These are phyloP conservation scores for Temnothorax ravouxi DNA, from an alignment of 2,888 invertebrate genomes.

Conservation along the genomic window DNA sequence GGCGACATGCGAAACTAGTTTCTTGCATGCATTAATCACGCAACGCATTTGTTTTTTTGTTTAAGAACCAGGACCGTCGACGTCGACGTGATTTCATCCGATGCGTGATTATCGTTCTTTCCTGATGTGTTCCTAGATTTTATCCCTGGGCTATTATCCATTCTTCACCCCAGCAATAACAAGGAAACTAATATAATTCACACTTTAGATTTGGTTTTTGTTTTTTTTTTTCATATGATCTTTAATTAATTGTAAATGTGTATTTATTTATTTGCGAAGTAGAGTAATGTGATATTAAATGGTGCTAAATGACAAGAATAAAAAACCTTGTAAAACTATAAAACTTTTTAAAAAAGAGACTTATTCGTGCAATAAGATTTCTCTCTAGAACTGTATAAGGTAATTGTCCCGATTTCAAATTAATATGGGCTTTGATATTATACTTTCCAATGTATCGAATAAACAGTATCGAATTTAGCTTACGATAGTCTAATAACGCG, in stretches of 20 bases:
- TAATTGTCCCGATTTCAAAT: slow-evolving; percentile 1
- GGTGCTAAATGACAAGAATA: neutral
- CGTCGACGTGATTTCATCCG: slow-evolving; percentile 37
- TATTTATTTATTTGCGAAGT: neutral
- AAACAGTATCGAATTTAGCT: neutral
- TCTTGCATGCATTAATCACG: slow-evolving; percentile 56
- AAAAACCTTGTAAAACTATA: neutral
- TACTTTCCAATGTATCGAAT: neutral
- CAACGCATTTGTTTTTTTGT: slow-evolving; percentile 21
- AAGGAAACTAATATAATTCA: neutral
- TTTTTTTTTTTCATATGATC: neutral
- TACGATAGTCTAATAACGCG: neutral
- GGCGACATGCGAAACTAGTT: slow-evolving; percentile 57
- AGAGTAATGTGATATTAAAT: neutral
- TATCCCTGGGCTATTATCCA: slow-evolving; percentile 9
- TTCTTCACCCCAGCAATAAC: slow-evolving; percentile 6
- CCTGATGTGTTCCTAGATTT: slow-evolving; percentile 40
- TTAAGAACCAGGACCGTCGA: slow-evolving; percentile 23
- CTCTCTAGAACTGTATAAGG: neutral
- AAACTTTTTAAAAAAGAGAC: neutral
- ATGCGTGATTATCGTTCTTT: slow-evolving; percentile 37
- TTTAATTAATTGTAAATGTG: neutral
- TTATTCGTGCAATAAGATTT: neutral
- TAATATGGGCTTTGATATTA: neutral
- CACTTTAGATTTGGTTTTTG: neutral